These are phyloP conservation scores for Folsomia manolachei DNA, from an alignment of 2,888 invertebrate genomes.

Conservation along the genomic window DNA sequence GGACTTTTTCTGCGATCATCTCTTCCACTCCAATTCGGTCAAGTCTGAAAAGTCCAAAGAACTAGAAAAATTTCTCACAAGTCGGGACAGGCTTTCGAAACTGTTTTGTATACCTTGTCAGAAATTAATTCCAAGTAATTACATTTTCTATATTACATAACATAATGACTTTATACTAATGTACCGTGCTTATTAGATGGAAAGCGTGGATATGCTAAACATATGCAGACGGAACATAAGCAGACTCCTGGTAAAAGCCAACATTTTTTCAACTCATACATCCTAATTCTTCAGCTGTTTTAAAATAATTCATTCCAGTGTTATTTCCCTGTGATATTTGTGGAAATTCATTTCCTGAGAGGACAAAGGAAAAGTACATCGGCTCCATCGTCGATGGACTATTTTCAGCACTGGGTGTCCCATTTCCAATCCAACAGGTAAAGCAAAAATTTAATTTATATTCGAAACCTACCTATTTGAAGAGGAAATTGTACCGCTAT, in stretches of 20 bases:
- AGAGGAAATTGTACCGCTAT: too few species aligned
- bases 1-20: conserved; percentile 49
- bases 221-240: conserved; percentile 42
- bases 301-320: too few species aligned
- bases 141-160: too few species aligned
- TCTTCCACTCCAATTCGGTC: conserved; percentile 45
- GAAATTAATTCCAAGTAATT: too few species aligned
- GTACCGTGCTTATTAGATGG: conserved; percentile 43
- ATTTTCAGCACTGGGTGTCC: conserved; percentile 48
- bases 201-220: conserved; percentile 41
- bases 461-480: too few species aligned
- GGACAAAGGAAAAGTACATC: conserved; percentile 5
- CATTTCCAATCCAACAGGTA: conserved; percentile 48
- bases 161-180: too few species aligned
- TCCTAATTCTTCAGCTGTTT: too few species aligned
- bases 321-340: conserved; percentile 49
- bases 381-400: conserved; percentile 43
- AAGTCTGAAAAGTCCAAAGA: conserved; percentile 45
- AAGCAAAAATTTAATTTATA: too few species aligned
- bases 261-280: too few species aligned
- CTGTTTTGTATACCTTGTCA: conserved; percentile 45
- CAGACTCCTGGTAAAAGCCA: too few species aligned
- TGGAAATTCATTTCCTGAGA: conserved; percentile 44
- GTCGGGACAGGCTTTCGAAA: conserved; percentile 44
- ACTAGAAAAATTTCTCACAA: conserved; percentile 45